Base-by-base conservation (phyloP, 2,113 vertebrate genomes). In the Cyanoliseus patagonus region DNA sequence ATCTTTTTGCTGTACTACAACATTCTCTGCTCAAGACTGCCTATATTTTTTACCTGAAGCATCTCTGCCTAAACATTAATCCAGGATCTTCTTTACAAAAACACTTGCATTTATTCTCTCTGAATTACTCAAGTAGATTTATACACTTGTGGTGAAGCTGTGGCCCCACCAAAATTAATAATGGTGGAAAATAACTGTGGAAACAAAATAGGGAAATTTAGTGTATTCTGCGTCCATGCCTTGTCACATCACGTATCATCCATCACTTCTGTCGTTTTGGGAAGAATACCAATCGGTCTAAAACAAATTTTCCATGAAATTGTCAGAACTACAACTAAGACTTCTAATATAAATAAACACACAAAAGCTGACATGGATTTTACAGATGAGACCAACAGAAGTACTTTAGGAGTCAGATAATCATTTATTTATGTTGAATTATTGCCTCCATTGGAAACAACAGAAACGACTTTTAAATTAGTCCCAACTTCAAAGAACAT, bases 321-420 rank as follows among this genome's bases (percentile, higher is more conserved):
- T 3, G 2, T 16, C 64, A 81, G 19, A 72, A 89, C 75, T 33
- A 64, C 1, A 42, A 7, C 28, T 10, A 22, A 74, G 23, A 39
- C 28, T 78, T 91, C 86, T 81, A 78, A 89, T 68, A 84, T 5
- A 83, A 91, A 95, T 93, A 92, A 91, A 79, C 5, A 79, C 7
- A 35, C 7, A 88, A 41, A 77, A 55, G 35, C 17, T 64, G 44
- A 57, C 9, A 8, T 28, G 46, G 59, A 16, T 67, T 79, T 72
- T 66, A 86, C 30, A 93, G 55, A 42, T 8, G 3, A 83, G 41
- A 61, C 3, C 46, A 91, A 47, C 42, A 75, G 13, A 86, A 82
- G 11, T 24, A 9, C 57, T 46, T 84, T 10, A 76, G 0, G 66
- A 86, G 80, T 24, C 61, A 92, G 57, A 84, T 4, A 47, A 85